Evolutionary conservation across 2,888 invertebrate genomes (phyloP), one percentile per base, ranked within the genome.

Genomic region (Noctua comes): DNA sequence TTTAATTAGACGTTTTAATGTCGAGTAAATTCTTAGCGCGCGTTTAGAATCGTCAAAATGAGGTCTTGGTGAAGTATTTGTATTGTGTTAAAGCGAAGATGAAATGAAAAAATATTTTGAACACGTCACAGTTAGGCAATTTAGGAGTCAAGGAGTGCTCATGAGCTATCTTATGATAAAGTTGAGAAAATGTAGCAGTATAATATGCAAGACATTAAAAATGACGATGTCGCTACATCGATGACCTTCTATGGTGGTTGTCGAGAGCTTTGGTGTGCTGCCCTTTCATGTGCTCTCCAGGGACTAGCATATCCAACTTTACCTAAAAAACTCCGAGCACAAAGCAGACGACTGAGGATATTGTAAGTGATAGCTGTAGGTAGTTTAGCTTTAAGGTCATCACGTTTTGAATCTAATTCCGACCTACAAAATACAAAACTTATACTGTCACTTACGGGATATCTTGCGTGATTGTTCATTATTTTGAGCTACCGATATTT

Each of bases 1-100:
- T 83, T 69, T 75, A 83, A 86, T 84, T 77, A 86, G 48, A 86
- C 51, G 73, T 85, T 84, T 80, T 64, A 73, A 82, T 68, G 73
- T 40, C 64, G 75, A 73, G 73, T 72, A 75, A 73, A 83, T 80
- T 76, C 73, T 70, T 68, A 40, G 65, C 24, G 48, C 62, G 51
- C 46, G 18, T 57, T 82, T 46, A n/a, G 46, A 85, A 66, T 75
- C 77, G 68, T 72, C 21, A 71, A 64, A 69, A 51, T 13, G 77
- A 68, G 68, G 65, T 72, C 48, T 73, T 57, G 43, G 27, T 72
- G 18, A 85, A 69, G 51, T 70, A 72, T 69, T 82, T 43, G 24
- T 80, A 57, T 43, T 48, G 57, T n/a, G 65, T 62, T 57, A 24
- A 18, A 24, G 43, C 43, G 2, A 54, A 65, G n/a, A 72, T 64